Percentiles rank a stretch among this genome's conserved stretches.
phyloP scores from a whole-genome alignment of 1,140 invertebrate genomes.

The Phenacoccus solenopsis region DNA sequence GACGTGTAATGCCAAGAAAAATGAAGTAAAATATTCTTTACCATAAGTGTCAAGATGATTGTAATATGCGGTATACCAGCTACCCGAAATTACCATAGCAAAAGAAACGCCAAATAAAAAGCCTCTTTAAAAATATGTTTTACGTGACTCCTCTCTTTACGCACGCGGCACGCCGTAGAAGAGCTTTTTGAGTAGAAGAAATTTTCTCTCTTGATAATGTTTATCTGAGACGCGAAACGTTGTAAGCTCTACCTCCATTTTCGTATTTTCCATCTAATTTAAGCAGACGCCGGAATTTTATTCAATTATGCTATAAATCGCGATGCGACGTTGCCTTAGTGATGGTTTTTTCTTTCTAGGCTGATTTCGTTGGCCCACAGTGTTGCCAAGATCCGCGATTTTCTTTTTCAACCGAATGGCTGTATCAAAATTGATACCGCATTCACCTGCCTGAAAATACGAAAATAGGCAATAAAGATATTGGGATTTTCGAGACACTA shows the following conservation, averaged over 20 bases:
- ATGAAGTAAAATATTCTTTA: constrained; percentile 3
- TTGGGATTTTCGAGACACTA: too few relatives aligned
- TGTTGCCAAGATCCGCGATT: too few relatives aligned
- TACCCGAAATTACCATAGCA: neutral
- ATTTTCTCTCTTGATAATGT: neutral
- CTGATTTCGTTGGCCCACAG: too few relatives aligned
- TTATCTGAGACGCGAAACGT: neutral
- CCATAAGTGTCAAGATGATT: constrained; percentile 1
- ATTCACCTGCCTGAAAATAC: too few relatives aligned
- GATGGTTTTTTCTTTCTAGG: too few relatives aligned
- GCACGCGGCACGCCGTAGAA: neutral
- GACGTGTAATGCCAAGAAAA: too few relatives aligned
- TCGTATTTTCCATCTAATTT: neutral
- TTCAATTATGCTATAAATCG: too few relatives aligned
- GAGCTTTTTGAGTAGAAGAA: neutral
- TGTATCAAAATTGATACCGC: too few relatives aligned
- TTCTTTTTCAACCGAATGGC: too few relatives aligned
- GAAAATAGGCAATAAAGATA: too few relatives aligned
- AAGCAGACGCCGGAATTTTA: neutral
- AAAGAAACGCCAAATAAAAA: constrained; percentile 3
- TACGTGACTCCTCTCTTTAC: neutral
- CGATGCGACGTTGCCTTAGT: too few relatives aligned
- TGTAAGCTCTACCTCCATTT: neutral
- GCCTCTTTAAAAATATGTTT: constrained; percentile 3
- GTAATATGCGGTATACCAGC: neutral